Evolutionary conservation across 2,888 invertebrate genomes (phyloP).

Genomic region (Meteorus cinctellus): DNA sequence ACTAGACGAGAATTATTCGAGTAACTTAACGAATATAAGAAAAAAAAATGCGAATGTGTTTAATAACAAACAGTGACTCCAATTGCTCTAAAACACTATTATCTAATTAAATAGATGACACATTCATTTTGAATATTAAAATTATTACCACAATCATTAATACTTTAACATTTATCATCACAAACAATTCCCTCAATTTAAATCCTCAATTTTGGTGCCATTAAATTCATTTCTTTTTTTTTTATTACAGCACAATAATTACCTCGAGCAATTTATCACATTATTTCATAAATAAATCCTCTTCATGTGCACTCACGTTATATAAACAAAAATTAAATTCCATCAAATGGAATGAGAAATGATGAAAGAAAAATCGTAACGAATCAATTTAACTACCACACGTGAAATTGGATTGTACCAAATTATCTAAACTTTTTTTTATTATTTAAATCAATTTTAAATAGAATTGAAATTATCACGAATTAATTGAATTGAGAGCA

Average conservation of each 20-base stretch:
- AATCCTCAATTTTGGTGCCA: too few species aligned
- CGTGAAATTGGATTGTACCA: background rate
- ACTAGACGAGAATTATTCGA: background rate
- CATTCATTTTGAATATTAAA: background rate
- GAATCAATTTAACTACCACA: background rate
- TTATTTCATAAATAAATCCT: background rate
- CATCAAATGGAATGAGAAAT: background rate
- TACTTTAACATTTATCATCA: background rate
- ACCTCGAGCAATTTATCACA: background rate
- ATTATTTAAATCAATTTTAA: background rate
- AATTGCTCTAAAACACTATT: constrained; percentile 16
- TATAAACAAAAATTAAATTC: background rate
- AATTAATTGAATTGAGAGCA: background rate
- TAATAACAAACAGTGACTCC: constrained; percentile 8
- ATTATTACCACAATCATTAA: background rate
- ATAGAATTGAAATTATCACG: background rate
- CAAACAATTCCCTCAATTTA: background rate
- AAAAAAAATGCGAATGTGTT: background rate
- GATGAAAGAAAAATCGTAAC: background rate
- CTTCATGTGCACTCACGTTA: background rate
- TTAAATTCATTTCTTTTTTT: background rate
- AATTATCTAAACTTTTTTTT: background rate
- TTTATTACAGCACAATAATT: background rate
- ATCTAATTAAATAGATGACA: constrained; percentile 21
- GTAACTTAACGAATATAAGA: background rate